Evolutionary conservation across 2,888 invertebrate species (phyloP).

Genomic region (Lapara coniferarum): DNA sequence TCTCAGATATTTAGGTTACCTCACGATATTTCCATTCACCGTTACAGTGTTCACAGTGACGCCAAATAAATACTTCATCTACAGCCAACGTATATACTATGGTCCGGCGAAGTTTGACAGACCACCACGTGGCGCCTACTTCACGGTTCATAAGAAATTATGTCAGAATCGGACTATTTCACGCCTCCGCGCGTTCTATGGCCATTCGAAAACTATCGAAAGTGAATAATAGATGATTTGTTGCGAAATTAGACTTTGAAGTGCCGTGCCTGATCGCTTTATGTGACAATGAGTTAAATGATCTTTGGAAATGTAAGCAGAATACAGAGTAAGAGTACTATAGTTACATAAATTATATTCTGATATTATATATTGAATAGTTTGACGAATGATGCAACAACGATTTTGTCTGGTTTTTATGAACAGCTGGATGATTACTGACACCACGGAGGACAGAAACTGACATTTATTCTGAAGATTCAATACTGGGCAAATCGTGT

Average conservation of each 20-base stretch:
- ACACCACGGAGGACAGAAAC: no score
- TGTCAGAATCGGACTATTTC: constrained; percentile 61
- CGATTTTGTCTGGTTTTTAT: neutral
- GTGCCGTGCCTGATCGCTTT: constrained; percentile 20
- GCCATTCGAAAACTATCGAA: constrained; percentile 34
- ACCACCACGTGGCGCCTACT: constrained; percentile 69
- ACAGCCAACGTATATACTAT: constrained; percentile 40
- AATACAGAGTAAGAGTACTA: no score
- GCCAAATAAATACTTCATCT: constrained; percentile 34
- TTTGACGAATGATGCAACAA: no score
- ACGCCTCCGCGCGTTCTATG: constrained; percentile 49
- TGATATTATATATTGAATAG: no score
- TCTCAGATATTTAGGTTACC: no score
- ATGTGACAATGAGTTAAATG: neutral
- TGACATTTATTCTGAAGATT: no score
- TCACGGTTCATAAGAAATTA: constrained; percentile 63
- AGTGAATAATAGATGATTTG: constrained; percentile 39
- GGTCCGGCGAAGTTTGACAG: constrained; percentile 45
- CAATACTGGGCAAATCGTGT: no score
- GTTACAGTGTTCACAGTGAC: neutral
- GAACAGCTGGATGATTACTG: no score
- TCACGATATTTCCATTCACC: no score
- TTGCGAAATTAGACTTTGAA: constrained; percentile 28
- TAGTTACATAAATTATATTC: no score
- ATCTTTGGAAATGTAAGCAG: neutral